phyloP scores from a whole-genome alignment of 2,797 vertebrate species.

The Syndactyla subalaris region DNA sequence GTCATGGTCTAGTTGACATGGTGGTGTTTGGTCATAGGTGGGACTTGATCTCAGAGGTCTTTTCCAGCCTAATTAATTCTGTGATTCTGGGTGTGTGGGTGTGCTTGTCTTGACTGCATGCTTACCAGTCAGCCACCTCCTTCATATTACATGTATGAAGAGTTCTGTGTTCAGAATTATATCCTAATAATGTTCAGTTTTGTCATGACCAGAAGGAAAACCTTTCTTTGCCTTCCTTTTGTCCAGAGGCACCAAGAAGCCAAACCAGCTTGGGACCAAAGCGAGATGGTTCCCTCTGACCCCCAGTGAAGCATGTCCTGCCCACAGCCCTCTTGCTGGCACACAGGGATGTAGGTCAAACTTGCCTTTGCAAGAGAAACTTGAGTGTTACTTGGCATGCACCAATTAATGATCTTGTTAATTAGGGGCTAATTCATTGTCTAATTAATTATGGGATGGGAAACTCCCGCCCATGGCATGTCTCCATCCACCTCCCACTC shows the following conservation, averaged over 20 bases:
- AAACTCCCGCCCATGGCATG: neutral
- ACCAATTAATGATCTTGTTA: neutral
- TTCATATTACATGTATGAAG: fast-evolving
- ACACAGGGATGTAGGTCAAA: no score
- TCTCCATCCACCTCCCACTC: neutral
- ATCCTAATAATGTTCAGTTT: no score
- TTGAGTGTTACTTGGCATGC: fast-evolving
- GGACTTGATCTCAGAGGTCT: neutral
- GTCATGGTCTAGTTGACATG: neutral
- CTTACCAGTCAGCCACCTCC: neutral
- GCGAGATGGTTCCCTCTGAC: neutral
- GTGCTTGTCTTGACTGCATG: fast-evolving
- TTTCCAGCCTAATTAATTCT: neutral
- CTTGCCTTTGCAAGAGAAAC: neutral
- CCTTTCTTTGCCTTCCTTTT: neutral
- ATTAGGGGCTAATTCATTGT: neutral
- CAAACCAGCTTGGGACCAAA: neutral
- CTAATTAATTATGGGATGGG: neutral
- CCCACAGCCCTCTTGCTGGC: neutral
- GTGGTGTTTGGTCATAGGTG: neutral
- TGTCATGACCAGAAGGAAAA: no score
- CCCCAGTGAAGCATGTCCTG: no score
- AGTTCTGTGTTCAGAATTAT: neutral
- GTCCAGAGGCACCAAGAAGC: neutral
- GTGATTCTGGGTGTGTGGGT: neutral